A percentile compares a stretch with the other conserved stretches of the same genome.
These are phyloP conservation scores for Cephus runcator DNA, from an alignment of 2,888 invertebrate genomes.

Conservation along the genomic window DNA sequence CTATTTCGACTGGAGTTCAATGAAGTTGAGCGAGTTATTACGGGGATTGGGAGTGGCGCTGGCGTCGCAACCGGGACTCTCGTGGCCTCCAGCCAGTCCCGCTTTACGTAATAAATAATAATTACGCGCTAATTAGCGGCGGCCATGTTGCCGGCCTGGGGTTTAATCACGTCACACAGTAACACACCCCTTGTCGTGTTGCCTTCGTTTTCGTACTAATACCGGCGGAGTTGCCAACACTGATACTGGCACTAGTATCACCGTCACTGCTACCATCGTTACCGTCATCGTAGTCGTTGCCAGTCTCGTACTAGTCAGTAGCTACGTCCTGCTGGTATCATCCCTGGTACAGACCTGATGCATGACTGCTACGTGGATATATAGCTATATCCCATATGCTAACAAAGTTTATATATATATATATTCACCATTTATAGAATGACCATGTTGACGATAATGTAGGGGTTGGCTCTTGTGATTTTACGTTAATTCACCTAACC, in stretches of 20 bases:
- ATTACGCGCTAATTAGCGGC: constrained; percentile 61
- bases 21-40: constrained; percentile 1
- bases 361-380: too few relatives aligned
- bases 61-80: background rate
- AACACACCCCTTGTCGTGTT: constrained; percentile 30
- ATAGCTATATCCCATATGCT: too few relatives aligned
- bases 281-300: too few relatives aligned
- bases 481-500: constrained; percentile 56
- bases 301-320: too few relatives aligned
- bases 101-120: constrained; percentile 60
- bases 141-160: constrained; percentile 52
- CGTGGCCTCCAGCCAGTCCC: constrained; percentile 22
- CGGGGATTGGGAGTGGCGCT: constrained; percentile 17
- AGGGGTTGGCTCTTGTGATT: constrained; percentile 53
- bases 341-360: too few relatives aligned
- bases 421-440: background rate
- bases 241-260: too few relatives aligned
- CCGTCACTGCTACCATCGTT: too few relatives aligned
- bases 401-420: background rate
- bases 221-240: too few relatives aligned
- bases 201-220: too few relatives aligned
- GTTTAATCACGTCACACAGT: constrained; percentile 56
- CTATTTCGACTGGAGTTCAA: background rate
- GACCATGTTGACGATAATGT: constrained; percentile 55
- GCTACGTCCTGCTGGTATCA: too few relatives aligned